phyloP scores from a whole-genome alignment of 2,797 vertebrate genomes.

The Odontamblyopus rebecca region DNA sequence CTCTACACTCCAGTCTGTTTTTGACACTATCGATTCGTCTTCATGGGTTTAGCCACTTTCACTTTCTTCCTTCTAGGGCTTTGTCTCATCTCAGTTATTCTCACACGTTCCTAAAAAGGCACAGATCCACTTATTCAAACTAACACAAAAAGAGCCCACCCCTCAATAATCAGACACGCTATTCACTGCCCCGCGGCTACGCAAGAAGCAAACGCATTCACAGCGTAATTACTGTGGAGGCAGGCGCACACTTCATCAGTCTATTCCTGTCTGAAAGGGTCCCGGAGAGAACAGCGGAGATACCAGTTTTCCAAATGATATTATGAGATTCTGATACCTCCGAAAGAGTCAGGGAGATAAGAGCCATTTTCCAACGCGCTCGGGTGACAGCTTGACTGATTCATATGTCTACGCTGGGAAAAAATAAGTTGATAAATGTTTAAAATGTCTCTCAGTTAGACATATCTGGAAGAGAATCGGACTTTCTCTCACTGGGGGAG shows the following conservation, averaged over 20 bases:
- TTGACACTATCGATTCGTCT: neutral
- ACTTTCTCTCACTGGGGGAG: constrained; percentile 16
- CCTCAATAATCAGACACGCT: constrained; percentile 72
- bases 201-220: constrained; percentile 70
- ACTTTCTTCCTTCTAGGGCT: constrained; percentile 17
- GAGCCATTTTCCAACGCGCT: constrained; percentile 45
- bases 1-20: neutral
- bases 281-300: constrained; percentile 50
- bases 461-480: constrained; percentile 38
- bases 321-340: constrained; percentile 52
- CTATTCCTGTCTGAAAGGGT: constrained; percentile 72
- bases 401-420: constrained; percentile 21
- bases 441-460: constrained; percentile 23
- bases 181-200: constrained; percentile 65
- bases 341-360: constrained; percentile 34
- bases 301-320: constrained; percentile 52
- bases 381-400: constrained; percentile 48
- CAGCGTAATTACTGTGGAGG: constrained; percentile 72
- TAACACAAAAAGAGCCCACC: constrained; percentile 42
- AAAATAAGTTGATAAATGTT: constrained; percentile 42
- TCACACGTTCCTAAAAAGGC: constrained; percentile 21
- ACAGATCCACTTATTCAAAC: constrained; percentile 20
- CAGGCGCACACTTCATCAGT: constrained; percentile 69
- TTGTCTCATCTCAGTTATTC: constrained; percentile 46
- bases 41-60: neutral